Conservation (phyloP, 2,113 vertebrate species). For the Mormyrus lacerda region DNA sequence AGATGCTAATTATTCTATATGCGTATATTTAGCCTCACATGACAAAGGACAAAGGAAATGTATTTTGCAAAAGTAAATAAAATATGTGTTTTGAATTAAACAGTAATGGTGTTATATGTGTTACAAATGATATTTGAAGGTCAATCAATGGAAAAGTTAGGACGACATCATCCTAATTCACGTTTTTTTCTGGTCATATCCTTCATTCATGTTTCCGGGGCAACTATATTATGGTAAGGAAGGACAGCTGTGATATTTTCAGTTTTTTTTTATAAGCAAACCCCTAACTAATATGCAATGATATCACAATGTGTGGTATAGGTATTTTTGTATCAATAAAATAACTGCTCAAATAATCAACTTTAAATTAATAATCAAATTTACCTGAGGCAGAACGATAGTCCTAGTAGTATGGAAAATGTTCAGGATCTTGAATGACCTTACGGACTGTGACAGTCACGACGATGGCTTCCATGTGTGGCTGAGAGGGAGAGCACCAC, state of each 20-base stretch:
- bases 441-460: not conserved
- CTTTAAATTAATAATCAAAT: too few relatives aligned
- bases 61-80: not conserved
- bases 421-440: not conserved
- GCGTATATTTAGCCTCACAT: not conserved
- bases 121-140: not conserved
- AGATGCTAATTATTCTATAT: not conserved
- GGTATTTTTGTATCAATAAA: not conserved
- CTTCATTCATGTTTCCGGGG: conserved; percentile 11
- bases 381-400: not conserved
- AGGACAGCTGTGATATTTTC: not conserved
- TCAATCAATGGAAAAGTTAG: not conserved
- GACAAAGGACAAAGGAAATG: not conserved
- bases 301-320: not conserved
- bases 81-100: not conserved
- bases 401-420: not conserved
- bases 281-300: not conserved
- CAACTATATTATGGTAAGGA: not conserved
- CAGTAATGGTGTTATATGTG: not conserved
- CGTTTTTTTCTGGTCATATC: not conserved
- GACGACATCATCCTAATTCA: not conserved
- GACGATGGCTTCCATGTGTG: not conserved
- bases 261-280: not conserved
- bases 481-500: not conserved
- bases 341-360: not conserved